Evolutionary conservation across 2,797 vertebrate genomes (phyloP).

Genomic region (Syngnathus acus): DNA sequence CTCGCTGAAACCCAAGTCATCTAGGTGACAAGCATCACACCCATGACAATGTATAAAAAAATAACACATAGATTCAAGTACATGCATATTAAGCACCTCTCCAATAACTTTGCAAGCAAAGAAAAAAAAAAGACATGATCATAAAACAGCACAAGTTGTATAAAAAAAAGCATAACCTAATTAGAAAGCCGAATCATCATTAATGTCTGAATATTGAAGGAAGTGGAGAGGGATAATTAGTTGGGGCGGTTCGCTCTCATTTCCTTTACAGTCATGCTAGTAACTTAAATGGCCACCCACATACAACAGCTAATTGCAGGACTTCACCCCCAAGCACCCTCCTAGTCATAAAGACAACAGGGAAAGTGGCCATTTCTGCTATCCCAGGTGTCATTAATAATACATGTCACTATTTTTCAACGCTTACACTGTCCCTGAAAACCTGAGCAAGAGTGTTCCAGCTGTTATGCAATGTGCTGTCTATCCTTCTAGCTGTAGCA

Average conservation of each 20-base stretch:
- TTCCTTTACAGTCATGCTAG: constrained; percentile 64
- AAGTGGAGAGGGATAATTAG: constrained; percentile 64
- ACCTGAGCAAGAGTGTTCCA: constrained; percentile 23
- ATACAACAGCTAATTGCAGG: constrained; percentile 74
- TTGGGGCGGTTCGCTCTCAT: constrained; percentile 48
- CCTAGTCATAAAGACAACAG: constrained; percentile 66
- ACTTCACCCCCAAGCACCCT: constrained; percentile 69
- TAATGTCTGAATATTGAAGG: constrained; percentile 74
- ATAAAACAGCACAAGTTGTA: constrained; percentile 21
- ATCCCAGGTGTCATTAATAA: constrained; percentile 67
- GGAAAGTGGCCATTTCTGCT: constrained; percentile 67
- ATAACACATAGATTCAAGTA: constrained; percentile 1
- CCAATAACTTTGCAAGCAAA: constrained; percentile 39
- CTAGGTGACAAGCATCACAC: constrained; percentile 1
- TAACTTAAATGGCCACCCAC: constrained; percentile 70
- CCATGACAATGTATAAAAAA: constrained; percentile 3
- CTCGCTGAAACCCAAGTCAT: constrained; percentile 1
- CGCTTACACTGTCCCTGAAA: constrained; percentile 59
- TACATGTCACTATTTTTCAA: constrained; percentile 60
- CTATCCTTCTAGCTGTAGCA: not conserved
- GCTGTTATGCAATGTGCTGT: not conserved
- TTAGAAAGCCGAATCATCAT: constrained; percentile 76
- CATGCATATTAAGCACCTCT: constrained; percentile 10
- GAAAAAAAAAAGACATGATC: constrained; percentile 55
- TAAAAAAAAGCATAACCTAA: constrained; percentile 61